Conservation (phyloP, 2,888 invertebrate genomes). For the Mycalesis mineus region DNA sequence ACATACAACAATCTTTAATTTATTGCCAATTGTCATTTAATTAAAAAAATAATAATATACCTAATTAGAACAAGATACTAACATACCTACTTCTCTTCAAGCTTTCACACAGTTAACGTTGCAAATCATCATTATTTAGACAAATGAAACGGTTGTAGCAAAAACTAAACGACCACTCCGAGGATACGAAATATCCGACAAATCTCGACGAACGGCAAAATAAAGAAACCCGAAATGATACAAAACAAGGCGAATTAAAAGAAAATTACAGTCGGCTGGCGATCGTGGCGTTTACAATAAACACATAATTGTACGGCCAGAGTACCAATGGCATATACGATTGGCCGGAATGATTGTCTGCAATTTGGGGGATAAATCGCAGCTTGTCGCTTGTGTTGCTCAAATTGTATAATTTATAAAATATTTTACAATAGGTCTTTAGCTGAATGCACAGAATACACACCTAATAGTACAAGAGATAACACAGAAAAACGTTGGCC, state of each 20-base stretch:
- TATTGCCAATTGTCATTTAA: too few species aligned
- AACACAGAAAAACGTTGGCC: too few species aligned
- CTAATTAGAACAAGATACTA: too few species aligned
- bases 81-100: too few species aligned
- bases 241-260: conserved; percentile 76
- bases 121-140: conserved; percentile 7
- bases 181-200: conserved; percentile 41
- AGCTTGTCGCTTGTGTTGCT: conserved; percentile 38
- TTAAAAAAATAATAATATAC: too few species aligned
- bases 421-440: not conserved
- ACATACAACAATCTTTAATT: too few species aligned
- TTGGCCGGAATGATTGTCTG: conserved; percentile 63
- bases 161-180: conserved; percentile 17
- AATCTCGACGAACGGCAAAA: conserved; percentile 60
- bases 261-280: conserved; percentile 74
- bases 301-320: conserved; percentile 77
- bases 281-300: conserved; percentile 78
- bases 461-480: too few species aligned
- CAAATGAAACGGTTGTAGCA: conserved; percentile 7
- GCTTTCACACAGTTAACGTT: not conserved
- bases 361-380: conserved; percentile 55
- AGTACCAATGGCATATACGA: conserved; percentile 71
- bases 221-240: conserved; percentile 73
- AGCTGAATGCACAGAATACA: too few species aligned
- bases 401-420: conserved; percentile 13